Conservation (phyloP, 2,797 vertebrate genomes). For the Trachops cirrhosus region DNA sequence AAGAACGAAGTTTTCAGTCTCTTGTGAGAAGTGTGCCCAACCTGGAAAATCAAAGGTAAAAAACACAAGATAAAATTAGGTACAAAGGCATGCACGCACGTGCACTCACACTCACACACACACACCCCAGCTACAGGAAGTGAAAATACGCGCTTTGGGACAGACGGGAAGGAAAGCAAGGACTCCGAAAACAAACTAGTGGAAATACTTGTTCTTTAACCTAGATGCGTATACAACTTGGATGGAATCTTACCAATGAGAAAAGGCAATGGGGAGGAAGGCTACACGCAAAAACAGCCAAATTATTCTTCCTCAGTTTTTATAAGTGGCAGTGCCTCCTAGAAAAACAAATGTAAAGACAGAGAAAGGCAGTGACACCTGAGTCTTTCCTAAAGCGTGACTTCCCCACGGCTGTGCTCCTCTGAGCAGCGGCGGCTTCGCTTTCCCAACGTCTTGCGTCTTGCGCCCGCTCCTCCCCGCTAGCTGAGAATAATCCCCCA, state of each 20-base stretch:
- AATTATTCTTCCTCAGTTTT: background rate
- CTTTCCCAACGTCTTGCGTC: fast-evolving
- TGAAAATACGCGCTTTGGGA: background rate
- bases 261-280: background rate
- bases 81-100: background rate
- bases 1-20: background rate
- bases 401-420: background rate
- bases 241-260: background rate
- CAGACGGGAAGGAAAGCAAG: background rate
- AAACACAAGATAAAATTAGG: background rate
- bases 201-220: background rate
- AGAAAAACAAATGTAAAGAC: background rate
- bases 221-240: background rate
- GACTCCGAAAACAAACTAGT: background rate
- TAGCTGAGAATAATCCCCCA: background rate
- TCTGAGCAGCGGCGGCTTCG: background rate
- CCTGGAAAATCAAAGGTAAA: background rate
- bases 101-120: background rate
- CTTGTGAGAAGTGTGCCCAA: background rate
- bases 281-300: background rate
- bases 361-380: background rate
- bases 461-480: background rate
- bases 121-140: background rate
- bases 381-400: background rate
- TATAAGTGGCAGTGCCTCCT: background rate